Evolutionary conservation across 2,888 invertebrate species (phyloP), one percentile per base, ranked within the genome.

Genomic region (Monoplex corrugatus): DNA sequence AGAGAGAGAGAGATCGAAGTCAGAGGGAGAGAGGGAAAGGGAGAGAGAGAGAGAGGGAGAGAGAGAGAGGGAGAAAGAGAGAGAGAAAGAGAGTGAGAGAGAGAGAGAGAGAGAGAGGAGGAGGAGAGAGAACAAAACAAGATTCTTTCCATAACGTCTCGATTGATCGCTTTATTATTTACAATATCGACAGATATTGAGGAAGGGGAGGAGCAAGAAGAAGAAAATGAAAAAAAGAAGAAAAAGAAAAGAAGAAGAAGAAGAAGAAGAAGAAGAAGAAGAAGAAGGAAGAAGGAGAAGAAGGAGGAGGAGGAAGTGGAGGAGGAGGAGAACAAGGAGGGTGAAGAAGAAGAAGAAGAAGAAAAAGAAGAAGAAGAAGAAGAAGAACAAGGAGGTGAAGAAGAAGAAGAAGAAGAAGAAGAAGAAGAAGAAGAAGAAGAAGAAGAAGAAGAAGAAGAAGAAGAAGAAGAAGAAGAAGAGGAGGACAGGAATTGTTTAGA

Each of bases 41-140:
- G 63, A 68, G 63, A 68, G 63, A 68, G 63, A 28, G 63, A 68
- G 63, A 28, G 63, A 68, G 63, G 28, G 63, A 68, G 63, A 68
- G 23, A 13, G 63, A n/a, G 63, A 23, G 63, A 68, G 8, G 5
- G 63, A 23, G 63, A 68, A n/a, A 68, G 28, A 68, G 63, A 28
- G 23, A 23, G 63, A 13, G 8, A 23, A 5, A 23, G 63, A 68
- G 8, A 23, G 63, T 13, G 23, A 23, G 8, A 68, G 63, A 28
- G 63, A 68, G 63, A 68, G 63, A 68, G 63, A 68, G 63, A 68
- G 63, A 68, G 63, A 68, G 63, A 68, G 63, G 28, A n/a, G 28
- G 63, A 68, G 23, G 23, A 63, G 23, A 8, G 23, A 63, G 63
- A 23, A 23, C 3, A 23, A 63, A 23, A 23, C 23, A 8, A 16